Base-by-base conservation (phyloP, 2,797 vertebrate species). In the Alouatta caraya region DNA sequence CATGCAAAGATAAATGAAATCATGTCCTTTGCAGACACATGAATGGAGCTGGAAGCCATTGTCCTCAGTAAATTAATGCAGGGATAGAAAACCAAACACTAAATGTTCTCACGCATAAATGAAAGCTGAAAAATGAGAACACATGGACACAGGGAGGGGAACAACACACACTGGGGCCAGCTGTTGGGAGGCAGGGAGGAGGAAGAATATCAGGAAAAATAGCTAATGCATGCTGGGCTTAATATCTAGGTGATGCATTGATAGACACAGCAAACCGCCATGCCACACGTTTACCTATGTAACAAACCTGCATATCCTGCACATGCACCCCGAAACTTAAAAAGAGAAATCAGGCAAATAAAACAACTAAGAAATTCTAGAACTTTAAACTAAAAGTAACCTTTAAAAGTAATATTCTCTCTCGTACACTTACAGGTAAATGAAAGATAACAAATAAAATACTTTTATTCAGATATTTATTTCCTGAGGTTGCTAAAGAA, bases 291-390 rank as follows among this genome's bases (percentile, higher is more conserved):
- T 67, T n/a, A 67, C 64, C 33, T 67, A n/a, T 17, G 8, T 19
- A 67, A 67, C 64, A n/a, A 67, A 67, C 30, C 64, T 67, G 64
- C 4, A n/a, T 4, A n/a, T n/a, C 64, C 33, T n/a, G 64, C 64
- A 67, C 64, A 9, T 19, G 33, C 33, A 67, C 8, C 8, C 33
- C 0, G 0, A 67, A n/a, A 67, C 64, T n/a, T n/a, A 61, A 61
- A 64, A 64, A 64, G 33, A 94, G 11, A 80, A 93, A 93, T 11
- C 28, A 90, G 17, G 21, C 80, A 91, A 93, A 70, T 85, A 85
- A 82, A 78, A 84, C n/a, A 96, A 81, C 28, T 75, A 55, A 81
- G 28, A 95, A 95, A 94, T 67, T n/a, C 22, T 90, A 90, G 37
- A 79, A 95, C 44, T 73, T 90, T 2, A 48, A 84, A 84, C 50